Base-by-base conservation (phyloP, 1,140 invertebrate species). In the Thaumetopoea pityocampa region DNA sequence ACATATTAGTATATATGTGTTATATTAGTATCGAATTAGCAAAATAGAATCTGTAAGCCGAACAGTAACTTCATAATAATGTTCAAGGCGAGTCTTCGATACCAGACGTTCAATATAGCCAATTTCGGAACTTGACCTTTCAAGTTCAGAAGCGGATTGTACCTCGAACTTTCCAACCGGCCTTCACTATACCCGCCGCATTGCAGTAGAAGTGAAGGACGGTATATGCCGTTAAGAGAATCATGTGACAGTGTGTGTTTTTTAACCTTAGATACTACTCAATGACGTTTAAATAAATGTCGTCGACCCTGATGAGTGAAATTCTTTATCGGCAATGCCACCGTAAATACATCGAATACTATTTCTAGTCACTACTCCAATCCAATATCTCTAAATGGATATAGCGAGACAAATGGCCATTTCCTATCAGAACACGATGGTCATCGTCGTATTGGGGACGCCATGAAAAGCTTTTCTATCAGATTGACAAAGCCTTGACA, bases 191-290 rank as follows among this genome's bases (percentile, higher is more conserved):
- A 32, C 57, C 54, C 51, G 45, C 76, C 74, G 73, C 77, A 78
- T 69, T 81, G 77, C 77, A 78, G 73, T 60, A 58, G 63, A 67
- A 64, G 57, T 63, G 57, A 73, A 65, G 59, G 61, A 65, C 65
- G 42, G 51, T 52, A 30, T n/a, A n/a, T n/a, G n/a, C n/a, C 52
- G 48, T 67, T 66, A 64, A 62, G 61, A 51, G 47, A 51, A 50
- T 41, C 28, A 47, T n/a, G n/a, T n/a, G n/a, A n/a, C n/a, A n/a
- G n/a, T n/a, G n/a, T n/a, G 40, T 43, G 22, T 34, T 9, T 34
- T 29, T 26, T 22, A 34, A 43, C 40, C 30, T 19, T 33, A 34
- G 46, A 50, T 44, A 23, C 17, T 15, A 35, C 29, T 17, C 18
- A 37, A 37, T 15, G 27, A 36, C 19, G 12, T 37, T 16, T 20